These are phyloP conservation scores for Pelecanus crispus DNA, from an alignment of 2,113 vertebrate genomes.

Conservation along the genomic window DNA sequence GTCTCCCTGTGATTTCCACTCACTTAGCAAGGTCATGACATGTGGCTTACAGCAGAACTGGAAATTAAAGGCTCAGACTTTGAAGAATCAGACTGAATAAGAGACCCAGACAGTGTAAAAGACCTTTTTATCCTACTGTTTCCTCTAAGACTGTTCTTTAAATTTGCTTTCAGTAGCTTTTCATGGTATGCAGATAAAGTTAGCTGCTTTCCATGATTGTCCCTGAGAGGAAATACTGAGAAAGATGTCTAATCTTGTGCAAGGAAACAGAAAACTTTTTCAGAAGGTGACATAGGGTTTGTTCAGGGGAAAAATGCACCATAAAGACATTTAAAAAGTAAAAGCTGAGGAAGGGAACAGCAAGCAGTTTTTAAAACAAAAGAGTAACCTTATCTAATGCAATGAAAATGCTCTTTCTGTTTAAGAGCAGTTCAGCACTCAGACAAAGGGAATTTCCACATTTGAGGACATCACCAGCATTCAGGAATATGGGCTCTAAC, in stretches of 20 bases:
- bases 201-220: background rate
- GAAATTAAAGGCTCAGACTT: constrained; percentile 21
- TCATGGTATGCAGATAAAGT: background rate
- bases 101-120: background rate
- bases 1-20: constrained; percentile 7
- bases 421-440: background rate
- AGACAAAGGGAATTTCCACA: background rate
- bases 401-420: background rate
- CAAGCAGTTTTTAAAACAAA: background rate
- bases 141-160: background rate
- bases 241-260: background rate
- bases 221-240: background rate
- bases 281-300: background rate
- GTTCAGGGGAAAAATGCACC: background rate
- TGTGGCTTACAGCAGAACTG: background rate
- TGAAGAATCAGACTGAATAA: constrained; percentile 13
- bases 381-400: background rate
- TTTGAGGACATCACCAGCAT: background rate
- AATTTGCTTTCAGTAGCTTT: background rate
- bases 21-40: constrained; percentile 23
- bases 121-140: background rate
- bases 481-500: background rate
- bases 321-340: background rate
- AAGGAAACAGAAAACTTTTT: background rate
- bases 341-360: background rate